Conservation (phyloP, 2,113 vertebrate genomes). For the Callocephalon fimbriatum region DNA sequence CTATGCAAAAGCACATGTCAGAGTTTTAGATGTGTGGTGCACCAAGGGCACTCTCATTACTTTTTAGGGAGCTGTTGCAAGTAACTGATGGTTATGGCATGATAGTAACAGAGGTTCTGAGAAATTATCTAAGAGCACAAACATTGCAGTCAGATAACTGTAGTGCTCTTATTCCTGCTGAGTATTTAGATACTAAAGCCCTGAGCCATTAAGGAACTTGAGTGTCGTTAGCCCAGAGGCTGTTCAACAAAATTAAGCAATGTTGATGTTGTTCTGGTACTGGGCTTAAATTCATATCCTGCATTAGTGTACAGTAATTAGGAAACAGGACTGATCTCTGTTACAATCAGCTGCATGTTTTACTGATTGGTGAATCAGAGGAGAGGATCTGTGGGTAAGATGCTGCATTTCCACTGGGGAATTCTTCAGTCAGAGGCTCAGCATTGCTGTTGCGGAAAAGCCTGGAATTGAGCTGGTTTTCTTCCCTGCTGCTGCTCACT, state of each 20-base stretch:
- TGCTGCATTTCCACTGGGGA: background rate
- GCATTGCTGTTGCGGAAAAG: background rate
- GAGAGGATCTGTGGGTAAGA: background rate
- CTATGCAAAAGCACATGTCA: background rate
- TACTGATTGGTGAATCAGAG: background rate
- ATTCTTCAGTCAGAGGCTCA: background rate
- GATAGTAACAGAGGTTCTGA: background rate
- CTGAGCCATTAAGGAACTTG: background rate
- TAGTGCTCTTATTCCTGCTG: background rate
- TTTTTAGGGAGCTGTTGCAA: background rate
- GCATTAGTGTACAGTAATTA: background rate
- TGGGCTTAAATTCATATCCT: conserved; percentile 2
- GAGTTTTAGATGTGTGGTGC: background rate
- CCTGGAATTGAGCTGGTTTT: background rate
- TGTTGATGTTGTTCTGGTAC: background rate
- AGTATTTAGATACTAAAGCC: background rate
- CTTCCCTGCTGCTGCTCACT: background rate
- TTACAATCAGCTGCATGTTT: background rate
- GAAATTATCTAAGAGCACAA: background rate
- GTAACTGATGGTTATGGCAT: background rate
- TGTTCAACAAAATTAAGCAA: background rate
- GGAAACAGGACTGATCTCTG: background rate
- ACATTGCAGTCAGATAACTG: background rate
- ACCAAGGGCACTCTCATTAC: background rate
- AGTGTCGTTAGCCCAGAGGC: background rate